phyloP scores from a whole-genome alignment of 2,113 vertebrate species.

The Antidorcas marsupialis region DNA sequence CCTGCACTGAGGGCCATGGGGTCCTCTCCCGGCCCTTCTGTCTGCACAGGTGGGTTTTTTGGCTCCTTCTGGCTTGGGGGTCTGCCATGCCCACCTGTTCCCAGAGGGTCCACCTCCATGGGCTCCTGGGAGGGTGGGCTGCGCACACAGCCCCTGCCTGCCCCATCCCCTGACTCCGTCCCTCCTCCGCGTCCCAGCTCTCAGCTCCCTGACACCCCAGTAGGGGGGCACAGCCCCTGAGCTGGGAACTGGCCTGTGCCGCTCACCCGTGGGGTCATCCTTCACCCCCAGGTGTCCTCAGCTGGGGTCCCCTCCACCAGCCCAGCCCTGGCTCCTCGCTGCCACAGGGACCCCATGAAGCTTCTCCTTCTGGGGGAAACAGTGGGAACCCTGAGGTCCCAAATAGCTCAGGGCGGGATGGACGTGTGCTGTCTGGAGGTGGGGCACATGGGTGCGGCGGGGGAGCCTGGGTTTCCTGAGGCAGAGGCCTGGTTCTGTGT shows the following conservation, averaged over 20 bases:
- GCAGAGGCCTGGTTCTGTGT: not conserved
- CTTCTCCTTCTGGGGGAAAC: not conserved
- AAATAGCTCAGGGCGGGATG: not conserved
- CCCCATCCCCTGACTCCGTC: too few species aligned
- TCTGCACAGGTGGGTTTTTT: not conserved
- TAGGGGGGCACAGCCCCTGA: not conserved
- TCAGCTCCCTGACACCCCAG: not conserved
- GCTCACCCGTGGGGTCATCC: not conserved
- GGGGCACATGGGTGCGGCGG: fast-evolving
- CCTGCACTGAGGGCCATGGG: not conserved
- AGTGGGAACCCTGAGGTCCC: not conserved
- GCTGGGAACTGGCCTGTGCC: not conserved
- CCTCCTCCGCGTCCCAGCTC: not conserved
- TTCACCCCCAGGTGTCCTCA: not conserved
- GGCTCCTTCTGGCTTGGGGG: not conserved
- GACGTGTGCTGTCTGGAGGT: fast-evolving
- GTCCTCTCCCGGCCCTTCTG: not conserved
- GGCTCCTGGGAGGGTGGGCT: not conserved
- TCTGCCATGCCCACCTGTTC: not conserved
- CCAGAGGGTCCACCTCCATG: not conserved
- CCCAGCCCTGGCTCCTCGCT: not conserved
- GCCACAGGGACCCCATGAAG: not conserved
- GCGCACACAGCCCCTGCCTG: not conserved
- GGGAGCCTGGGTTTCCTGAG: not conserved
- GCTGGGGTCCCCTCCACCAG: fast-evolving